Percentiles rank a stretch among this genome's conserved stretches.
Conservation (phyloP, 2,888 invertebrate genomes). For the Celastrina argiolus region DNA sequence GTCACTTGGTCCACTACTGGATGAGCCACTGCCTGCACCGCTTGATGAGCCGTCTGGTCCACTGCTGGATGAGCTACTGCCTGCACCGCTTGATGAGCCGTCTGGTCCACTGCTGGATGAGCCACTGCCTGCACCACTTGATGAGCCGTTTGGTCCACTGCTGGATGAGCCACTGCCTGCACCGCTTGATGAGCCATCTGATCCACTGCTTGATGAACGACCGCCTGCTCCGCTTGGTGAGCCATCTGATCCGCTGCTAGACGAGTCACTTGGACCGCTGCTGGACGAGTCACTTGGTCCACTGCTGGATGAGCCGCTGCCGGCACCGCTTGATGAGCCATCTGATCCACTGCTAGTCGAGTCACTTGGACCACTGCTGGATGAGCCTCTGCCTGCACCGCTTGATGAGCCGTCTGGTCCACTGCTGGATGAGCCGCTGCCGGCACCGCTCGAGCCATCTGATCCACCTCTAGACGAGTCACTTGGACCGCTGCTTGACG, state of each 20-base stretch:
- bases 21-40: not conserved
- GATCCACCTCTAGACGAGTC: too few relatives aligned
- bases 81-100: not conserved
- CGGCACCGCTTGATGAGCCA: not conserved
- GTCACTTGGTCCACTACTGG: not conserved
- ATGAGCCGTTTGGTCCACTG: not conserved
- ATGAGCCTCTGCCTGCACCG: too few relatives aligned
- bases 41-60: not conserved
- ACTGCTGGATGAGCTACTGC: not conserved
- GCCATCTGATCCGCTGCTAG: not conserved
- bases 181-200: not conserved
- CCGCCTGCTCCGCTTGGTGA: not conserved
- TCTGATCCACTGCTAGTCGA: not conserved
- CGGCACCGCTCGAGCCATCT: too few relatives aligned
- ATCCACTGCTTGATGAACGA: not conserved
- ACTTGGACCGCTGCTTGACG: too few relatives aligned
- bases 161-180: not conserved
- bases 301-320: not conserved
- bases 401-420: too few relatives aligned
- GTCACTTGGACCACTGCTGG: too few relatives aligned
- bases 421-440: too few relatives aligned
- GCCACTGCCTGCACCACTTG: not conserved
- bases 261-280: constrained; percentile 17
- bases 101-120: not conserved
- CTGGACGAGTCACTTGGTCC: constrained; percentile 27